A percentile compares a stretch with the other conserved stretches of the same genome.
These are phyloP conservation scores for Tenebrio molitor DNA, from an alignment of 1,140 invertebrate genomes.

Conservation along the genomic window DNA sequence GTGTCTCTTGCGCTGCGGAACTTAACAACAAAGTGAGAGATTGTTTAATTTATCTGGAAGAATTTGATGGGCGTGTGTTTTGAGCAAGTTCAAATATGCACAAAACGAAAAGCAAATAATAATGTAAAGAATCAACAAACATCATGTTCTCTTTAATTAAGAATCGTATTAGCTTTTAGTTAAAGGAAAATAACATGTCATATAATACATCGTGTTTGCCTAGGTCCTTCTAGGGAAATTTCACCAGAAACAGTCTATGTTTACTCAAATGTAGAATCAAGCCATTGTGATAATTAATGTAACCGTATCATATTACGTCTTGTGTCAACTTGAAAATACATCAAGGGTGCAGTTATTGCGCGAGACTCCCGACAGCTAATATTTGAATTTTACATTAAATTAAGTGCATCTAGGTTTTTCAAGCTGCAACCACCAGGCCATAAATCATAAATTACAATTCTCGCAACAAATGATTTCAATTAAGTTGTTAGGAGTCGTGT, in stretches of 20 bases:
- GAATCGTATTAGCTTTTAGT: constrained; percentile 32
- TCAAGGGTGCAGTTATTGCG: constrained; percentile 8
- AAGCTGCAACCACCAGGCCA: not conserved
- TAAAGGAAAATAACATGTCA: constrained; percentile 40
- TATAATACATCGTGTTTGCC: constrained; percentile 35
- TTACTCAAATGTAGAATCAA: constrained; percentile 41
- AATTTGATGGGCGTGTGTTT: not conserved
- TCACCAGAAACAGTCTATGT: constrained; percentile 36
- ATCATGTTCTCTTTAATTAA: constrained; percentile 32
- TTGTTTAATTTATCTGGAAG: constrained; percentile 10
- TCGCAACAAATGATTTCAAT: constrained; percentile 38
- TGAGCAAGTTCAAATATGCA: constrained; percentile 16
- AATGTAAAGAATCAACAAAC: constrained; percentile 28
- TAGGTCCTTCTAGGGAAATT: constrained; percentile 34
- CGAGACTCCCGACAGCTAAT: not conserved
- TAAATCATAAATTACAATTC: constrained; percentile 18
- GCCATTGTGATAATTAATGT: constrained; percentile 45
- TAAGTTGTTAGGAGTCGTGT: constrained; percentile 28
- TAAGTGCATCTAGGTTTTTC: constrained; percentile 4
- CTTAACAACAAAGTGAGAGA: not conserved
- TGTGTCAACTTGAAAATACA: constrained; percentile 21
- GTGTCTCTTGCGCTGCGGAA: constrained; percentile 10
- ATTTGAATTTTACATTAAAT: constrained; percentile 1
- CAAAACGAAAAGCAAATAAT: constrained; percentile 18
- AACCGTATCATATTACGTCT: constrained; percentile 37